Percentiles rank a stretch among this genome's conserved stretches.
Conservation (phyloP, 1,140 invertebrate genomes). For the Lepidurus arcticus region DNA sequence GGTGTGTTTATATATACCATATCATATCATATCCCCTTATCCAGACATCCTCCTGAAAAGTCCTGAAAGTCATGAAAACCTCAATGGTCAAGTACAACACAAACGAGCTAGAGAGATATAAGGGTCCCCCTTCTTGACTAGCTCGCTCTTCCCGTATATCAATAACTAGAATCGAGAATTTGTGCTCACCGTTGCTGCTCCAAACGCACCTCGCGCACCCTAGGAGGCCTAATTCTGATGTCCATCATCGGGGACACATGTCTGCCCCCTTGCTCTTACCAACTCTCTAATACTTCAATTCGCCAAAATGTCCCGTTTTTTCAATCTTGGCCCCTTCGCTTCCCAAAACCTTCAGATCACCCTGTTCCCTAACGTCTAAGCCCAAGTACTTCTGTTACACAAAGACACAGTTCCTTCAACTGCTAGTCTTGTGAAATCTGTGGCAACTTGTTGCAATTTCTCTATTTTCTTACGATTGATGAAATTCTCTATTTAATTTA, state of each 20-base stretch:
- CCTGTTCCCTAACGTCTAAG: no score
- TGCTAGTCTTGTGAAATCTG: no score
- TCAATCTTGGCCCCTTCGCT: no score
- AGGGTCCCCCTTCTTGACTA: neutral
- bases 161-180: slow-evolving; percentile 1
- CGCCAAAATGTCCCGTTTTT: no score
- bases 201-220: neutral
- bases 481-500: no score
- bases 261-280: neutral
- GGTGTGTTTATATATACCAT: neutral
- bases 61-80: neutral
- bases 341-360: no score
- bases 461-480: no score
- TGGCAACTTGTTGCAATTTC: no score
- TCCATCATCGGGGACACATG: slow-evolving; percentile 3
- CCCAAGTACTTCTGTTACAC: no score
- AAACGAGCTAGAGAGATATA: neutral
- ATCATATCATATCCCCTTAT: slow-evolving; percentile 16
- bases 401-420: no score
- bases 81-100: neutral
- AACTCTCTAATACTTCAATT: no score
- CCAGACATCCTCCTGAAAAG: neutral
- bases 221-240: slow-evolving; percentile 14
- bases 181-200: neutral
- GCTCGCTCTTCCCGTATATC: neutral